Percentiles rank a stretch among this genome's conserved stretches.
These are phyloP conservation scores for Elachura formosa DNA, from an alignment of 2,113 vertebrate genomes.

Conservation along the genomic window DNA sequence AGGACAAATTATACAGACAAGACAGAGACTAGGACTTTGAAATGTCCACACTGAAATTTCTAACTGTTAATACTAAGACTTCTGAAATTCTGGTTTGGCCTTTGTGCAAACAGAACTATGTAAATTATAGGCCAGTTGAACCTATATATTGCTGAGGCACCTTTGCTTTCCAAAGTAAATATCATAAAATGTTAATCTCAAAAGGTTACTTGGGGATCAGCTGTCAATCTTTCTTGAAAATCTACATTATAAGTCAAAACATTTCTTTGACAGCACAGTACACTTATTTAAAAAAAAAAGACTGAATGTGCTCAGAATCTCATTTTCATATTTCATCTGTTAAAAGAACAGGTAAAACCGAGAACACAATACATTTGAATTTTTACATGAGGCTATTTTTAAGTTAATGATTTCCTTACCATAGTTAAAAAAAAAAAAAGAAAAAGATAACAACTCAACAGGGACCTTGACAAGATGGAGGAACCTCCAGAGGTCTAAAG, in stretches of 20 bases:
- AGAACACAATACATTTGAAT: neutral
- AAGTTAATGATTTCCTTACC: neutral
- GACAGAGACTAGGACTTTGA: neutral
- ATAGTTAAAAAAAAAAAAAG: neutral
- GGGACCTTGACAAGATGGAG: neutral
- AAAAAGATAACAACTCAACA: neutral
- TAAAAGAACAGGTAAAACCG: neutral
- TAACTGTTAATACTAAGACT: neutral
- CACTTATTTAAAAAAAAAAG: neutral
- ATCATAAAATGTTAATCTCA: neutral
- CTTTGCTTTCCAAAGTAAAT: neutral
- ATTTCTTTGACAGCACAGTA: neutral
- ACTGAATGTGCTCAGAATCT: neutral
- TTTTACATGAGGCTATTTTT: neutral
- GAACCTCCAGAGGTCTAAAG: neutral
- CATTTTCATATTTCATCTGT: neutral
- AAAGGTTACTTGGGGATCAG: neutral
- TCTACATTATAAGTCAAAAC: constrained; percentile 25
- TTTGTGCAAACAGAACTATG: neutral
- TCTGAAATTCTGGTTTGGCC: neutral
- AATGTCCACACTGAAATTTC: neutral
- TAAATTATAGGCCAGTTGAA: neutral
- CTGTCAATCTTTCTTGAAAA: constrained; percentile 22
- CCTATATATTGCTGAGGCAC: neutral
- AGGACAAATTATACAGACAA: neutral